Base-by-base conservation (phyloP, 2,888 invertebrate genomes). In the Augiades crinisus region DNA sequence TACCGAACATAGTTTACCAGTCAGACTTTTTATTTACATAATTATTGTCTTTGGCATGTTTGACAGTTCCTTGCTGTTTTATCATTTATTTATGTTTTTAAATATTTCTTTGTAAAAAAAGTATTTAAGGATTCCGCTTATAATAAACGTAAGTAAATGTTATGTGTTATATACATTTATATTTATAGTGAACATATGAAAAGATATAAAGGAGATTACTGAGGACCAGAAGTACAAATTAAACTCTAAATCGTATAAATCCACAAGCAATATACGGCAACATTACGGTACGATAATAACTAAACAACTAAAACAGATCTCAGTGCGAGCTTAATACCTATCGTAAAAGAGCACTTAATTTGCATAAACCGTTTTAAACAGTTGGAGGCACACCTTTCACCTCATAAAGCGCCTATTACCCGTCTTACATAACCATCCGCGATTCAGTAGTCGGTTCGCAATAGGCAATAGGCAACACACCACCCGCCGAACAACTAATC, bases 1-100 rank as follows among this genome's bases (percentile, higher is more conserved):
- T 78, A 67, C 67, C 77, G 74, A 33, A 47, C 74, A 80, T 70
- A 75, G 71, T 58, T 77, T 73, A 63, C 78, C 72, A 74, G 72
- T 81, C 53, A 38, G 34, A 41, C 47, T 40, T 10, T 33, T 10
- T 49, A 38, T 47, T 47, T 30, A 30, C 37, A 30, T 21, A 24
- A n/a, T n/a, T n/a, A n/a, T n/a, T 17, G 27, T 19, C 17, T 14
- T 7, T 30, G 12, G 14, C n/a, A 7, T 7, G 37, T 37, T 19
- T 19, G 24, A 7, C n/a, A 7, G 7, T 4, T 17, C 14, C 4
- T 17, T 17, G 10, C 17, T 43, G 17, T 17, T 12, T 19, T 8
- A 6, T n/a, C 24, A 8, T 5, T 10, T n/a, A 27, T 8, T 10
- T n/a, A n/a, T n/a, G n/a, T n/a, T n/a, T n/a, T n/a, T n/a, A n/a